Evolutionary conservation across 2,888 invertebrate genomes (phyloP).

Genomic region (Ypsolopha scabrella): DNA sequence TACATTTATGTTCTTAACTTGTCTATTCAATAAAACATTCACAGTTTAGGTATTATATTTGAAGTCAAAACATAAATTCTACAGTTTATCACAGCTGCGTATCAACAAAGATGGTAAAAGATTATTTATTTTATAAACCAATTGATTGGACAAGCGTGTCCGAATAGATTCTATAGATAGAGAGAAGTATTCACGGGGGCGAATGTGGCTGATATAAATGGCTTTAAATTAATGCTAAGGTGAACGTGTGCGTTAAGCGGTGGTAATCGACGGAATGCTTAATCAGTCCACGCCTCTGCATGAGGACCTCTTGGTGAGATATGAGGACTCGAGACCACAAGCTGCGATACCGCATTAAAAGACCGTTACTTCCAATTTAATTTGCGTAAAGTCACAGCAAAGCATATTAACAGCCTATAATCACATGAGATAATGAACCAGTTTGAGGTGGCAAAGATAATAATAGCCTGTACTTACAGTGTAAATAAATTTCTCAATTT

Average conservation of each 20-base stretch:
- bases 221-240: conserved; percentile 42
- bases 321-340: background rate
- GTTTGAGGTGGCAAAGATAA: background rate
- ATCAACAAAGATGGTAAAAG: no score
- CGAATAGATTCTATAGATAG: conserved; percentile 7
- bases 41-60: no score
- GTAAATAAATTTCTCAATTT: conserved; percentile 19
- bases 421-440: background rate
- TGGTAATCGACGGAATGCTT: conserved; percentile 24
- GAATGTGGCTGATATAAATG: conserved; percentile 31
- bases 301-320: conserved; percentile 1
- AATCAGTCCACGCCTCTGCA: conserved; percentile 37
- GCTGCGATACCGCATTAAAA: background rate
- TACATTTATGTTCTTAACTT: no score
- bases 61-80: no score
- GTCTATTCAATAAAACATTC: no score
- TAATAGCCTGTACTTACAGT: conserved; percentile 1
- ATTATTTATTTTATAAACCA: background rate
- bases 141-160: background rate
- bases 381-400: no score
- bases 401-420: background rate
- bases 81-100: no score
- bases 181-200: conserved; percentile 29
- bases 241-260: conserved; percentile 35
- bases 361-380: background rate